These are phyloP conservation scores for Cephalotes varians DNA, from an alignment of 2,888 invertebrate genomes.

Conservation along the genomic window DNA sequence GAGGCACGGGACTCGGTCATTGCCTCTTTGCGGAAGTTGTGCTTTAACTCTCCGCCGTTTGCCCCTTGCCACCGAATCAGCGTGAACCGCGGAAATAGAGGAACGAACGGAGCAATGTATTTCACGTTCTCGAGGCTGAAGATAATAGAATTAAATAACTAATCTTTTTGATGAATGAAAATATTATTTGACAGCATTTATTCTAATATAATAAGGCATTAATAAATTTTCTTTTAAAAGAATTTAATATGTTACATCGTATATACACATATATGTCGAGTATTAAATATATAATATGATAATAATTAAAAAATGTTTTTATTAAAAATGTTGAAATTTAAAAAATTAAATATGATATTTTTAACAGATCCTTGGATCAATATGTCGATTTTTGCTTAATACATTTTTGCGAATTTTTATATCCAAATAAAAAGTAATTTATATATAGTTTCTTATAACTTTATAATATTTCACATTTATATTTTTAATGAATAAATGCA, in stretches of 20 bases:
- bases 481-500: neutral
- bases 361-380: neutral
- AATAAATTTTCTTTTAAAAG: neutral
- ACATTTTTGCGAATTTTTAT: neutral
- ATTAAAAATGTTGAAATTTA: neutral
- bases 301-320: neutral
- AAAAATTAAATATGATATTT: neutral
- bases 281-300: neutral
- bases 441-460: neutral
- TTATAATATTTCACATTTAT: neutral
- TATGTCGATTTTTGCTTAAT: neutral
- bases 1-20: conserved; percentile 14
- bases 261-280: too few relatives aligned
- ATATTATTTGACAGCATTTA: neutral
- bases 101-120: neutral
- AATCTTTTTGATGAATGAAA: neutral
- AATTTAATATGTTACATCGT: neutral
- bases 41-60: conserved; percentile 23
- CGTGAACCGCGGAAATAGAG: conserved; percentile 12
- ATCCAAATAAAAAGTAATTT: neutral
- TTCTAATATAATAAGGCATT: neutral
- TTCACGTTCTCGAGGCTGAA: neutral
- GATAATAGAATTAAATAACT: neutral
- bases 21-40: conserved; percentile 26
- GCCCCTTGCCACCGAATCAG: conserved; percentile 2